These are phyloP conservation scores for Urocolius indicus DNA, from an alignment of 2,113 vertebrate species.

Conservation along the genomic window DNA sequence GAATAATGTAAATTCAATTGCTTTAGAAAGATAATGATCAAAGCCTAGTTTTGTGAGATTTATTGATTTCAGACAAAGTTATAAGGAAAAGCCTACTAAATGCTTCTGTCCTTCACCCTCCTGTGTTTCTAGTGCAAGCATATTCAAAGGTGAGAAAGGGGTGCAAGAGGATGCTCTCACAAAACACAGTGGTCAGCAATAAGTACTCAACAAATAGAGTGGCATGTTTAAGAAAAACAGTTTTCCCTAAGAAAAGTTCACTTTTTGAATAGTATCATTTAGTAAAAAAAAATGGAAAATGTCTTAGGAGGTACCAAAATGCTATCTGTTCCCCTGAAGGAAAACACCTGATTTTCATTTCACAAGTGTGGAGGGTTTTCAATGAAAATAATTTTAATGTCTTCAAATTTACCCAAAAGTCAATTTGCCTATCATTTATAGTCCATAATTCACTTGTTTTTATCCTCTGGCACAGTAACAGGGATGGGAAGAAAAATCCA, in stretches of 20 bases:
- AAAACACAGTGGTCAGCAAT: not conserved
- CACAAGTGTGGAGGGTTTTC: rapidly evolving
- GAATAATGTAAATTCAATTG: not conserved
- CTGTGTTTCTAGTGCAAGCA: not conserved
- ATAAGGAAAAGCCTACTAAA: not conserved
- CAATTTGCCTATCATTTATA: not conserved
- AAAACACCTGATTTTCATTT: not conserved
- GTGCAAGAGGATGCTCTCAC: not conserved
- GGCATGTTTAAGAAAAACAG: not conserved
- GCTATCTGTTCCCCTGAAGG: not conserved
- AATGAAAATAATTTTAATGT: not conserved
- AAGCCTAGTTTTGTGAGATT: not conserved
- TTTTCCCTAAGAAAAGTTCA: not conserved
- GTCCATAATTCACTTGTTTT: not conserved
- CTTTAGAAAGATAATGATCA: slow-evolving; percentile 23
- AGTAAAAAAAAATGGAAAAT: not conserved
- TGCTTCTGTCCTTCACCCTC: not conserved
- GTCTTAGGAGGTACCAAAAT: not conserved
- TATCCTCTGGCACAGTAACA: not conserved
- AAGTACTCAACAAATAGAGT: not conserved
- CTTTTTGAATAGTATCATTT: not conserved
- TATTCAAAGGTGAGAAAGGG: not conserved
- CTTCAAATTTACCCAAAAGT: not conserved
- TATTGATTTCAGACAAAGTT: not conserved
- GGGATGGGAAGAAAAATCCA: not conserved